A percentile compares a stretch with the other conserved stretches of the same genome.
Conservation (phyloP, 2,113 vertebrate species). For the Rhabdornis inornatus region DNA sequence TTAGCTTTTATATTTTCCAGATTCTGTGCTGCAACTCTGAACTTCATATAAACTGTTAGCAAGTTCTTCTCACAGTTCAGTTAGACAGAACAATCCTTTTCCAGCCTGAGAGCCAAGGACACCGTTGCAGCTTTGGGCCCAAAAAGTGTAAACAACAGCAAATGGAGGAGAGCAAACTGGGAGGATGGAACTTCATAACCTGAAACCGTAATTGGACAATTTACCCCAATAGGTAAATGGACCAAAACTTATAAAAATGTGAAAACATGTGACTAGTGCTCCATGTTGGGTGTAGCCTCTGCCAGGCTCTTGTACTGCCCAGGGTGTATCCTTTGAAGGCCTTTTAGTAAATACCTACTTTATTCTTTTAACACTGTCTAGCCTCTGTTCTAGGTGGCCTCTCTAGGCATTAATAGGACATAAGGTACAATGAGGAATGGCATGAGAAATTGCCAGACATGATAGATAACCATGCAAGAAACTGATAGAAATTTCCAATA, state of each 20-base stretch:
- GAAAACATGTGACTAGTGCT: accelerated
- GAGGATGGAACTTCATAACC: background rate
- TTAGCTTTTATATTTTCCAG: background rate
- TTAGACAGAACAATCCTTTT: background rate
- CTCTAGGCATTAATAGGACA: background rate
- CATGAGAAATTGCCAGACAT: background rate
- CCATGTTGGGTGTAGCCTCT: background rate
- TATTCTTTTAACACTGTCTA: background rate
- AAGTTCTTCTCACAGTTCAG: too few relatives aligned
- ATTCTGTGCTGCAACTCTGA: background rate
- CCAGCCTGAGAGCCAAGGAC: background rate
- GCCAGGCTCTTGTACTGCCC: background rate
- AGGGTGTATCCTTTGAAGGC: background rate
- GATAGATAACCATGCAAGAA: background rate
- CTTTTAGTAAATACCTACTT: background rate
- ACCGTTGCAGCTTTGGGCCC: background rate
- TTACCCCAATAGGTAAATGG: too few relatives aligned
- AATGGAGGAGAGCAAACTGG: background rate
- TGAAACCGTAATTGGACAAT: background rate
- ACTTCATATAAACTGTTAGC: background rate
- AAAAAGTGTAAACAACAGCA: accelerated
- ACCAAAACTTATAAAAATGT: background rate
- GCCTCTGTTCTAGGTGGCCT: too few relatives aligned
- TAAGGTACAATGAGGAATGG: background rate
- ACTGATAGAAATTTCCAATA: background rate